Base-by-base conservation (phyloP, 2,113 vertebrate species). In the Anhinga rufa region DNA sequence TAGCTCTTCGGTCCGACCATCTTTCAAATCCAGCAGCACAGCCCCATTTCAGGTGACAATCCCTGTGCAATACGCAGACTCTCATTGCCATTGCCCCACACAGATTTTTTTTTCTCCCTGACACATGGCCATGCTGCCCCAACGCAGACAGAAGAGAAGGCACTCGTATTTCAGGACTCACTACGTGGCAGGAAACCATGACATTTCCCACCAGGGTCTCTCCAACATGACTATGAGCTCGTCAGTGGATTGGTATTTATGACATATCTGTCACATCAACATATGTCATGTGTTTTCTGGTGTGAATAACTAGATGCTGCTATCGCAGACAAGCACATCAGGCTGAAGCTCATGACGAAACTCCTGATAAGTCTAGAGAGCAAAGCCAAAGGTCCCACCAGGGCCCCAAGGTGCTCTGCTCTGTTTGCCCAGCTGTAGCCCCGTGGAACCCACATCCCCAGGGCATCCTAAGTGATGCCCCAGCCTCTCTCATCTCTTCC, bases 61-160 rank as follows among this genome's bases (percentile, higher is more conserved):
- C 32, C n/a, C n/a, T 20, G 34, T 20, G 36, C 58, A 34, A 19
- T 3, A 26, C 34, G 20, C 72, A 66, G 49, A 44, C 46, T 49
- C n/a, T 48, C 11, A 1, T 0, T 74, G 62, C 42, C 4, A 1
- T 46, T 19, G 8, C 38, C 36, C 49, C 62, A 22, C 0, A 0
- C 14, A 25, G 5, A 3, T 85, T 46, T 69, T 44, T 44, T 42
- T 36, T 34, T 10, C 64, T 61, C 76, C 78, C 40, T 34, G 52
- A 31, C 48, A 51, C 5, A 2, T 2, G 26, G 38, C 38, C 5
- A 1, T 64, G 68, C 58, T 80, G 76, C 26, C 61, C 48, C 57
- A 44, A 9, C 0, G 10, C 21, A 85, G n/a, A 68, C 14, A 68
- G 49, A 89, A 65, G 36, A 74, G 52, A 61, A 84, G 32, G n/a